These are phyloP conservation scores for Pampusana beccarii DNA, from an alignment of 2,113 vertebrate species.

Conservation along the genomic window DNA sequence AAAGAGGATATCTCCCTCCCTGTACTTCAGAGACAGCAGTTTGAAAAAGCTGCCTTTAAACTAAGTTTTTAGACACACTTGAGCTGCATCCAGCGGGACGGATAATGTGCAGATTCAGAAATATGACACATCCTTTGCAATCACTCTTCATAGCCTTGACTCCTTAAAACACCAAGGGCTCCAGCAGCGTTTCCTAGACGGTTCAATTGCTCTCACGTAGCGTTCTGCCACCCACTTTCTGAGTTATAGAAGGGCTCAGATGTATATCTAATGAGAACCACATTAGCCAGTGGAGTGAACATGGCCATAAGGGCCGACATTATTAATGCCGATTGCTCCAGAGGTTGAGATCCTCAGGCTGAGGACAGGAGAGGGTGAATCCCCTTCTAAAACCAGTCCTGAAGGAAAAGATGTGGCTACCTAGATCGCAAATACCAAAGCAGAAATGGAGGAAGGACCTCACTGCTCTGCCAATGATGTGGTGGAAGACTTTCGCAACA, in stretches of 20 bases:
- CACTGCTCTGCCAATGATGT: not conserved
- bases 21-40: not conserved
- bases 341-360: not conserved
- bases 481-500: not conserved
- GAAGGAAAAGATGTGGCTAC: not conserved
- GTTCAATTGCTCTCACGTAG: not conserved
- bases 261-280: not conserved
- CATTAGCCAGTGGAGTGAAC: not conserved
- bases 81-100: not conserved
- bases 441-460: not conserved
- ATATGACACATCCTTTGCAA: not conserved
- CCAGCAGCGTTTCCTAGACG: accelerated
- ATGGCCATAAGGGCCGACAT: not conserved
- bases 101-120: not conserved
- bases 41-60: not conserved
- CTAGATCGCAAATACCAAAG: not conserved
- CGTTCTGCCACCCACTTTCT: accelerated
- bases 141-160: not conserved
- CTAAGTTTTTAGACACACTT: not conserved
- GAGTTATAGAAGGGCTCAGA: not conserved
- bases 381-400: not conserved
- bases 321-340: not conserved
- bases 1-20: not conserved
- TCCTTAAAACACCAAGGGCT: not conserved
- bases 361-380: not conserved